Conservation (phyloP, 1,140 invertebrate species). For the Oreohelix idahoensis region DNA sequence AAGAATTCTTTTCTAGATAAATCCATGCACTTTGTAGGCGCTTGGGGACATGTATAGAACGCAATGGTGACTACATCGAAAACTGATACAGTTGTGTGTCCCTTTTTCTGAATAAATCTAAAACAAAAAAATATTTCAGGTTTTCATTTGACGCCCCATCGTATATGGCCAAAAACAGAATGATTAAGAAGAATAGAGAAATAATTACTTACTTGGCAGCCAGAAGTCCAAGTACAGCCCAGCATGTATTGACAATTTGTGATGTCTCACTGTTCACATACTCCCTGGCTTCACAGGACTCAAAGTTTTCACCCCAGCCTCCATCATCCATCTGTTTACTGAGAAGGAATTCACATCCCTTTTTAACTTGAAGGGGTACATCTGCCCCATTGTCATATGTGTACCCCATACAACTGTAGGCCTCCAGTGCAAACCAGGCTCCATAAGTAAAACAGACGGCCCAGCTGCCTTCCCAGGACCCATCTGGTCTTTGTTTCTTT, state of each 20-base stretch:
- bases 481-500: constrained; percentile 58
- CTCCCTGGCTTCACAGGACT: constrained; percentile 59
- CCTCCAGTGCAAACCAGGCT: constrained; percentile 67
- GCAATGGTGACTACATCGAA: no score
- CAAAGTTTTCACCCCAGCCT: constrained; percentile 69
- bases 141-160: no score
- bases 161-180: no score
- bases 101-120: no score
- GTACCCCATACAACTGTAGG: constrained; percentile 57
- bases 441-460: constrained; percentile 68
- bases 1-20: no score
- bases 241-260: constrained; percentile 66
- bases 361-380: constrained; percentile 45
- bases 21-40: no score
- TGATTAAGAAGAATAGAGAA: no score
- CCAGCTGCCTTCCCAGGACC: constrained; percentile 67
- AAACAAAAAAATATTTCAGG: no score
- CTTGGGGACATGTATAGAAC: no score
- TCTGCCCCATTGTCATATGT: constrained; percentile 44
- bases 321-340: constrained; percentile 60
- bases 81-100: no score
- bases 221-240: constrained; percentile 63
- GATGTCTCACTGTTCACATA: constrained; percentile 58
- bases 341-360: constrained; percentile 57
- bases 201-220: constrained; percentile 56